A percentile compares a stretch with the other conserved stretches of the same genome.
Evolutionary conservation across 2,888 invertebrate species (phyloP).

Genomic region (Rhagonycha lutea): DNA sequence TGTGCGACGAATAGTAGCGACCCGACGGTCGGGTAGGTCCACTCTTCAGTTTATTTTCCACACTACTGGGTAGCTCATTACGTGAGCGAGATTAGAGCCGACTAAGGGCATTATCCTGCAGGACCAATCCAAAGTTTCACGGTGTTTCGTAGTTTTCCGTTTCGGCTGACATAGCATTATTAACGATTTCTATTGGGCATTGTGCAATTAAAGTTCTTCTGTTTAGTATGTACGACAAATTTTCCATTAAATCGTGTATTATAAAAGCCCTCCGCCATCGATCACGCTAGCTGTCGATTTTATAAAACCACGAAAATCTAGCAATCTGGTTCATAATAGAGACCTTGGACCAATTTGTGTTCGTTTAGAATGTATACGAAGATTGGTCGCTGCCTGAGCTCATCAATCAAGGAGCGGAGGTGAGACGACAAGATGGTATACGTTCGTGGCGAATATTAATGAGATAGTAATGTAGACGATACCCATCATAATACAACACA

Average conservation of each 20-base stretch:
- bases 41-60: constrained; percentile 51
- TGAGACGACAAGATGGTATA: constrained; percentile 50
- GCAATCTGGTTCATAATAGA: constrained; percentile 43
- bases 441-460: constrained; percentile 52
- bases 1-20: constrained; percentile 15
- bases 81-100: constrained; percentile 38
- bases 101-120: constrained; percentile 34
- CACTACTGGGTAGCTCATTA: constrained; percentile 50
- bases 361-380: constrained; percentile 50
- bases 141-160: constrained; percentile 30
- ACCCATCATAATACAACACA: constrained; percentile 33
- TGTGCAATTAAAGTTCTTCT: constrained; percentile 29
- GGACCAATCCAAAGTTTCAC: constrained; percentile 35
- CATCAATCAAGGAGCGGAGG: constrained; percentile 50
- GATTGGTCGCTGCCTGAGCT: constrained; percentile 43
- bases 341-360: constrained; percentile 51
- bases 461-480: constrained; percentile 43
- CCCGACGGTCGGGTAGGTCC: constrained; percentile 6
- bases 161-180: constrained; percentile 38
- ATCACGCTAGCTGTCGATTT: constrained; percentile 16
- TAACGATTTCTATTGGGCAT: constrained; percentile 35
- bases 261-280: constrained; percentile 11
- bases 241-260: constrained; percentile 11
- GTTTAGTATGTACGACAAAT: constrained; percentile 30
- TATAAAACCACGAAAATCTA: constrained; percentile 40